Percentiles rank a stretch among this genome's conserved stretches.
Conservation (phyloP, 2,888 invertebrate genomes). For the Erebia palarica region DNA sequence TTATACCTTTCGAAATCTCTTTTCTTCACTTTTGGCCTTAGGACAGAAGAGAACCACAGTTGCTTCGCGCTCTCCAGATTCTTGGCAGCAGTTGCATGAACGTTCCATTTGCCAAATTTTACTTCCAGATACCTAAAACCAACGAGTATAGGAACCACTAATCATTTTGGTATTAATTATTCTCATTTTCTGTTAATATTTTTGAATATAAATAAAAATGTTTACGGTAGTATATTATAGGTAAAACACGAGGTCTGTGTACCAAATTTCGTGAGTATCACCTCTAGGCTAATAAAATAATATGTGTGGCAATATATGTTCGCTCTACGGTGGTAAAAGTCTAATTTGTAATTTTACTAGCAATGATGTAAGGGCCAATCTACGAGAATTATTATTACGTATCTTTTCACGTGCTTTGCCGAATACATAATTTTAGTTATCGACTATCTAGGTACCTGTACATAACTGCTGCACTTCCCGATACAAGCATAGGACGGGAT, state of each 20-base stretch:
- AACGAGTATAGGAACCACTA: neutral
- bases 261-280: no score
- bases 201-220: no score
- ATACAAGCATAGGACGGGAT: conserved; percentile 97
- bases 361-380: no score
- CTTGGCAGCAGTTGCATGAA: conserved; percentile 97
- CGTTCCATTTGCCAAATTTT: conserved; percentile 98
- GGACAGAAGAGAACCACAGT: conserved; percentile 94
- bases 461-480: conserved; percentile 94
- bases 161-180: no score
- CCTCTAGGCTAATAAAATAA: no score
- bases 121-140: conserved; percentile 92
- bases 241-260: no score
- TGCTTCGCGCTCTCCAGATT: conserved; percentile 95
- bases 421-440: no score
- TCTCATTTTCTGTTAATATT: no score
- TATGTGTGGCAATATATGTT: neutral
- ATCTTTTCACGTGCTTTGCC: neutral
- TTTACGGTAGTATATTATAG: no score
- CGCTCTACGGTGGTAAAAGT: no score
- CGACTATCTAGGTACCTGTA: conserved; percentile 85
- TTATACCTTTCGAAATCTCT: conserved; percentile 88
- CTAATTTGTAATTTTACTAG: no score
- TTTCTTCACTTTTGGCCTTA: conserved; percentile 92
- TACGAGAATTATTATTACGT: no score